phyloP scores from a whole-genome alignment of 1,140 invertebrate genomes.

The Zaprionus taronus region DNA sequence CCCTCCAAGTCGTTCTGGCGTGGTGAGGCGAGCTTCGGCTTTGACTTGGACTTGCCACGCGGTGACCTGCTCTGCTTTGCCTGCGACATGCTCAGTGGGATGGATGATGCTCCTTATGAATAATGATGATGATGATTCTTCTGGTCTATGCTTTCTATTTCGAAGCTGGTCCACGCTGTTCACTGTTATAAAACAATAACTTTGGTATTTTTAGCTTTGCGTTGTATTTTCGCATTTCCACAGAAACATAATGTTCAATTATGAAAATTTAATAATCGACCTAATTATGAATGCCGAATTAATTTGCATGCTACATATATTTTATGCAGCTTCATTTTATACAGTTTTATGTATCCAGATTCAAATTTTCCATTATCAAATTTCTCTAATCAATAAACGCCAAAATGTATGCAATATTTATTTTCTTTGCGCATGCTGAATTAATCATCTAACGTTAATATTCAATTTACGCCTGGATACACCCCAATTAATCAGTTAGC shows the following conservation, averaged over 20 bases:
- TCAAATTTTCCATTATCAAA: conserved; percentile 10
- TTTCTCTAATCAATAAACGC: conserved; percentile 27
- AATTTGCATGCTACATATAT: neutral
- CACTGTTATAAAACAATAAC: neutral
- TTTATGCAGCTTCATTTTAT: neutral
- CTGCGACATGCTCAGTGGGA: conserved; percentile 20
- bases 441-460: conserved; percentile 31
- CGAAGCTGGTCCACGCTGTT: neutral
- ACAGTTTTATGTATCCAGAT: neutral
- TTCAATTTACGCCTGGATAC: conserved; percentile 20
- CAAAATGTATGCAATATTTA: conserved; percentile 4
- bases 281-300: neutral
- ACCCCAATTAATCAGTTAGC: conserved; percentile 28
- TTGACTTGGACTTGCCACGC: conserved; percentile 7
- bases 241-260: neutral
- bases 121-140: no score
- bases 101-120: neutral
- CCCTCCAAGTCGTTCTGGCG: neutral
- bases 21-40: conserved; percentile 12
- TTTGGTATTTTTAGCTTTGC: no score
- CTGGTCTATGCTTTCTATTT: neutral
- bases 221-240: neutral
- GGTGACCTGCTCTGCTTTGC: neutral
- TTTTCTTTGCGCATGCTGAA: neutral
- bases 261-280: neutral